Base-by-base conservation (phyloP, 2,797 vertebrate species). In the Lerista edwardsae region DNA sequence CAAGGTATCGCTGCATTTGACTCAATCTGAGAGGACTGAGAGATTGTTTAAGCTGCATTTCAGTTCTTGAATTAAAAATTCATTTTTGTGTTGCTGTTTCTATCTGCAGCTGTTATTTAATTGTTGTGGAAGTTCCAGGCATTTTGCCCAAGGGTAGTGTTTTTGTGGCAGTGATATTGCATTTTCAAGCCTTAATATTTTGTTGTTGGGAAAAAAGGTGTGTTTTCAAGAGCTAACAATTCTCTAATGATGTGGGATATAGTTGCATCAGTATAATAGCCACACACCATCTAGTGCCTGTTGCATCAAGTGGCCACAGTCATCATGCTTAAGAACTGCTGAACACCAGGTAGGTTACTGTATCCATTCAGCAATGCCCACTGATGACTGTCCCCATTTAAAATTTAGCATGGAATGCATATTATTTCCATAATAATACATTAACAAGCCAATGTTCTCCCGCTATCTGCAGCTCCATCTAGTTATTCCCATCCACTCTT, bases 11-110 rank as follows among this genome's bases (percentile, higher is more conserved):
- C 47, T 51, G 47, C 2, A 55, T 55, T 55, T 55, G 14, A 55
- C 15, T 15, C 51, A 17, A 64, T 44, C 14, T 67, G 64, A 1
- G 83, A 69, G 9, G 82, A 2, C 55, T 51, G 75, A 5, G 14
- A 79, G 73, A 17, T 79, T 0, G 65, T 69, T 79, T 74, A 79
- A 79, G 31, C n/a, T 83, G 44, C 14, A 47, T 87, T 15, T 62
- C 17, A 82, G 64, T 39, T 77, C 34, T 3, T 47, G 11, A 72
- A 9, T 83, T 41, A 79, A 80, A 89, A 79, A 86, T 73, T 23
- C 80, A 82, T 85, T 21, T 10, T 55, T 69, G 2, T 79, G 21
- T 71, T 87, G 83, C 73, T 77, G 25, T 72, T 82, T 84, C 81
- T 71, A 31, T n/a, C 27, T 69, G 31, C 34, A 36, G 67, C 34